Base-by-base conservation (phyloP, 2,113 vertebrate species). In the Lagopus muta region DNA sequence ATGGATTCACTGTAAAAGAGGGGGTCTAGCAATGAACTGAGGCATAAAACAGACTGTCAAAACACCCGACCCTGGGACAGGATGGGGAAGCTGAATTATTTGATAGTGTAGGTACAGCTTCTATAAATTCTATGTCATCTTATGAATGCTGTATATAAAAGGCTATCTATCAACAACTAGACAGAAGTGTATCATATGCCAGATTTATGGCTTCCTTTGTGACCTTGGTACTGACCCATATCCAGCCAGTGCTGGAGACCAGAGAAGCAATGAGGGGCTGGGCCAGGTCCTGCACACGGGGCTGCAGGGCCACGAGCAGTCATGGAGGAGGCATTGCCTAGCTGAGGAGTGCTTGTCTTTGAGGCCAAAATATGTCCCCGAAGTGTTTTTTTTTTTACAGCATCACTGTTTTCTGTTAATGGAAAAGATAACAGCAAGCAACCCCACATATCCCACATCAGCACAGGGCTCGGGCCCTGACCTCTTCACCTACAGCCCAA, bases 161-260 rank as follows among this genome's bases (percentile, higher is more conserved):
- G 40, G 5, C 45, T 82, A 34, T 38, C 20, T 88, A 15, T 62
- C 36, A 77, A 54, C 30, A 66, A 94, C 73, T 13, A 78, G 58
- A 18, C 12, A 28, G 11, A 93, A 82, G 13, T 55, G 5, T 54
- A 69, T 67, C 2, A 73, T 36, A 62, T 84, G 24, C 32, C 78
- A 91, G 67, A 92, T 91, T 80, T 89, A 61, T 30, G 34, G n/a
- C 76, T 93, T 94, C 81, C 86, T 77, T 66, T 86, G 61, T 66
- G 74, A 85, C 54, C 83, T 16, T 14, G 54, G 27, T 69, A 27
- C 27, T 78, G 73, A 69, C 86, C 71, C 20, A 6, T 79, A 32
- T 76, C 24, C 70, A 84, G 85, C 43, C 71, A 36, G 3, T 47
- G 71, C 75, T 87, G 78, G 45, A 82, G 86, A 32, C 81, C 48